Evolutionary conservation across 2,888 invertebrate genomes (phyloP), one percentile per base, ranked within the genome.

Genomic region (Eustalomyia histrio): DNA sequence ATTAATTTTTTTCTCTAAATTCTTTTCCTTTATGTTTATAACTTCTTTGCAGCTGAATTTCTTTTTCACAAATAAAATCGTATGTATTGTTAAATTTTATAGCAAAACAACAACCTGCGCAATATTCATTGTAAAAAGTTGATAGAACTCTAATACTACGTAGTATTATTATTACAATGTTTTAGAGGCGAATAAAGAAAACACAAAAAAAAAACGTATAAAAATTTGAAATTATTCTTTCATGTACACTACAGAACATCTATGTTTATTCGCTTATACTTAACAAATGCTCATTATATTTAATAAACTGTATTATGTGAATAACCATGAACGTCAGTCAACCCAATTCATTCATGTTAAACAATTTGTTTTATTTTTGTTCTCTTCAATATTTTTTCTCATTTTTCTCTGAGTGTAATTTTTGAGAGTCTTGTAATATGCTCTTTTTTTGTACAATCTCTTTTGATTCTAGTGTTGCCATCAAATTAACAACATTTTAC

Each of bases 81-180:
- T 58, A 43, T 58, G 55, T 68, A 50, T 58, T 69, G 18, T 60
- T 67, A 50, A 16, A 43, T 33, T 61, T 21, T 67, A 67, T 53
- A 24, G 67, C 53, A 79, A 67, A 79, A 79, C 63, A 74, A 69
- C 74, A 79, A 79, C 58, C 69, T 79, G 74, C 74, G 64, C 74
- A 74, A 79, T 69, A 64, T 17, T 58, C 21, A 50, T 64, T 79
- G 68, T 58, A 68, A 53, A 39, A 55, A 68, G 4, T 21, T 35
- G n/a, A 58, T 18, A 58, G 33, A 52, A 67, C 60, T 50, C 58
- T 35, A 58, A 18, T 57, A 58, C 64, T 47, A 47, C 43, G n/a
- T 47, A 14, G 29, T 53, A 17, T 33, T 47, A 58, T 12, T 68
- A 24, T 39, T 57, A 47, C 43, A 2, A n/a, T 47, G 1, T n/a